A percentile compares a stretch with the other conserved stretches of the same genome.
Conservation (phyloP, 2,888 invertebrate species). For the Erebia aethiops region DNA sequence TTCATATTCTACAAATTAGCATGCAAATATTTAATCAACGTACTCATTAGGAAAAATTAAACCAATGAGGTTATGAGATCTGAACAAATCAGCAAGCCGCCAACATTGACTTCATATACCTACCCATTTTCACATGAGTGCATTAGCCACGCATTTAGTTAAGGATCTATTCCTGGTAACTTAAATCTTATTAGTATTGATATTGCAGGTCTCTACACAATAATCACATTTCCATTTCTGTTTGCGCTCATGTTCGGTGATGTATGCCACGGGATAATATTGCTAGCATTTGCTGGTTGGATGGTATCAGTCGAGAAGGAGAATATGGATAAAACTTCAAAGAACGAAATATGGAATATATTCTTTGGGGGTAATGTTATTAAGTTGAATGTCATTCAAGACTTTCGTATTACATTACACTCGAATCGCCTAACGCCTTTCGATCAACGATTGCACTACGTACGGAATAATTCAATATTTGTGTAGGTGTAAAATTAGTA, state of each 20-base stretch:
- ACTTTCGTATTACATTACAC: neutral
- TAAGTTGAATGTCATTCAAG: neutral
- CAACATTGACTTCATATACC: too few relatives aligned
- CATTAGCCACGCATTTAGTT: too few relatives aligned
- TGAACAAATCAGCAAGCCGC: too few relatives aligned
- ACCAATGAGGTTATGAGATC: too few relatives aligned
- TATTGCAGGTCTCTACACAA: slow-evolving; percentile 88
- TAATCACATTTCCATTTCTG: slow-evolving; percentile 96
- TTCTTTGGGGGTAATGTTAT: slow-evolving; percentile 88
- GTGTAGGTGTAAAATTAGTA: too few relatives aligned
- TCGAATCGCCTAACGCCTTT: neutral
- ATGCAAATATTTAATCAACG: too few relatives aligned
- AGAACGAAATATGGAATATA: slow-evolving; percentile 96
- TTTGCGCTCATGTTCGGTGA: slow-evolving; percentile 98
- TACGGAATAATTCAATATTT: too few relatives aligned
- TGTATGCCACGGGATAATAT: slow-evolving; percentile 92
- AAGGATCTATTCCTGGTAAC: neutral
- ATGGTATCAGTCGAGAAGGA: slow-evolving; percentile 90
- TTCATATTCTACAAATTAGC: too few relatives aligned
- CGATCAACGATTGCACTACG: too few relatives aligned
- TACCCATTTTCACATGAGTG: too few relatives aligned
- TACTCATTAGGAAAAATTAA: too few relatives aligned
- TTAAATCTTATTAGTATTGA: neutral
- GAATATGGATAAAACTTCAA: slow-evolving; percentile 81
- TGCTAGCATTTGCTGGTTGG: slow-evolving; percentile 88